phyloP scores from a whole-genome alignment of 2,113 vertebrate genomes.

The Azemiops feae region DNA sequence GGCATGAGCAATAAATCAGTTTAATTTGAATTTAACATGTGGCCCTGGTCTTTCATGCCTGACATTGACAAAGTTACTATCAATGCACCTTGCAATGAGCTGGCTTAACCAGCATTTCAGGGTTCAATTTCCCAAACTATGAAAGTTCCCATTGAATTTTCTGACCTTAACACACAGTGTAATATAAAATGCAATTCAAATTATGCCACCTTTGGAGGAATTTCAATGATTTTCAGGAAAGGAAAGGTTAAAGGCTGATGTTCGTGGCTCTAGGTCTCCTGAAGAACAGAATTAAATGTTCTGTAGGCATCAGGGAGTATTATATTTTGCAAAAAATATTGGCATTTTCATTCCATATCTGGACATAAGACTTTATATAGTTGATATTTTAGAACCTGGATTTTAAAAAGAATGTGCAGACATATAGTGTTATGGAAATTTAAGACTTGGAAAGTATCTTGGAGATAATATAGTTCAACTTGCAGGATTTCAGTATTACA shows the following conservation, averaged over 20 bases:
- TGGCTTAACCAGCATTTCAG: constrained; percentile 3
- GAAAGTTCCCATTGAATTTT: constrained; percentile 43
- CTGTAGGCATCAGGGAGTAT: not conserved
- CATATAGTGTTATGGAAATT: not conserved
- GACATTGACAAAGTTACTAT: not conserved
- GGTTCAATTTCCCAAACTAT: constrained; percentile 12
- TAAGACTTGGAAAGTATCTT: not conserved
- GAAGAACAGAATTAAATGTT: constrained; percentile 6
- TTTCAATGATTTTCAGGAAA: constrained; percentile 61
- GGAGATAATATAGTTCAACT: not conserved
- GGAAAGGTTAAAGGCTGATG: constrained; percentile 52
- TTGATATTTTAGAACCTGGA: constrained; percentile 9
- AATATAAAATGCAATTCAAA: constrained; percentile 62
- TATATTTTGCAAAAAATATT: not conserved
- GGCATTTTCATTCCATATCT: not conserved
- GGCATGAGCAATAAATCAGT: not conserved
- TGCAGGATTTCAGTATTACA: not conserved
- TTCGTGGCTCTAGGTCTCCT: constrained; percentile 18
- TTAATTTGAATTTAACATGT: not conserved
- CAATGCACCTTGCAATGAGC: not conserved
- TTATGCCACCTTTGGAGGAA: constrained; percentile 61
- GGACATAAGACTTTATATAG: not conserved
- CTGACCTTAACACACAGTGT: constrained; percentile 60
- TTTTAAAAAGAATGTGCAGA: constrained; percentile 2
- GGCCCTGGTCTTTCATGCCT: not conserved